Evolutionary conservation across 2,888 invertebrate genomes (phyloP), one percentile per base, ranked within the genome.

Genomic region (Taenaris catops): DNA sequence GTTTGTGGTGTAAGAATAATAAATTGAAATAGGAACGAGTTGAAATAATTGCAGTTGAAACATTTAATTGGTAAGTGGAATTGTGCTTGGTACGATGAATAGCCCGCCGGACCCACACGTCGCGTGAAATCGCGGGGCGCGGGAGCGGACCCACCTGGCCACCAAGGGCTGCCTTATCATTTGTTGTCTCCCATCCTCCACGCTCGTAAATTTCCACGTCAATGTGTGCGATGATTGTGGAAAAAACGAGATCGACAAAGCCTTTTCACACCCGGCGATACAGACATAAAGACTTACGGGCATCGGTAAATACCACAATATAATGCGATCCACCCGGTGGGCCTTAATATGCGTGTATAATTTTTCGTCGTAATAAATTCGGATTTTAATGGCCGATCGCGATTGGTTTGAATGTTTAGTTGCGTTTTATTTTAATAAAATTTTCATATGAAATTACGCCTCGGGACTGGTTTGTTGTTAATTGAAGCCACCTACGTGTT

Each of bases 191-290:
- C 74, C 78, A 80, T 80, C 74, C 47, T 78, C 76, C 72, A 78
- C 74, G 84, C 80, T 84, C 84, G 81, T 86, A 86, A 86, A 86
- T 84, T 80, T 81, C 64, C 75, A 67, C 71, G 79, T 76, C 84
- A 80, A 83, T 80, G 84, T 84, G 81, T 81, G 80, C 79, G 80
- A 80, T 72, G 81, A 72, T 78, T 68, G 70, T 76, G 67, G 68
- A 78, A 81, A 80, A 80, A 81, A 78, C 56, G 63, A 70, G 66
- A 63, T 64, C 68, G 63, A 76, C 76, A 74, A 80, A 73, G 67
- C 74, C 79, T 69, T 74, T 83, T 78, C 78, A 81, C 80, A 75
- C 79, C 67, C 60, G 56, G 48, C 41, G 56, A 63, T 61, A 63
- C 58, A 66, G 68, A 71, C 65, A 71, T 72, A 73, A 74, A 76